Percentiles rank a stretch among this genome's conserved stretches.
These are phyloP conservation scores for Cheumatopsyche charites DNA, from an alignment of 1,140 invertebrate genomes.

Conservation along the genomic window DNA sequence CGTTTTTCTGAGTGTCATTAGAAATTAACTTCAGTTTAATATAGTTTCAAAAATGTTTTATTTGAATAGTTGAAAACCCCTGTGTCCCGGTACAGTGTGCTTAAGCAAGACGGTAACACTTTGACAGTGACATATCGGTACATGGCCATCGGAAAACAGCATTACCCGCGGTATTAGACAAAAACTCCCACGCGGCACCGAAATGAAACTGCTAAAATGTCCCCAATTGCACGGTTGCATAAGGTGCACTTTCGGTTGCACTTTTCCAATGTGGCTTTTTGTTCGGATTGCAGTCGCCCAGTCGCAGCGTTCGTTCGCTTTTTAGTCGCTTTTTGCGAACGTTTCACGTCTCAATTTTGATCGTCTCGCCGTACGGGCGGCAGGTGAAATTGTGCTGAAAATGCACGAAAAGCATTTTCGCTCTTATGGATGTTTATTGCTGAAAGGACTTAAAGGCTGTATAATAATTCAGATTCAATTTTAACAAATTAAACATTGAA, in stretches of 20 bases:
- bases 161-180: conserved; percentile 49
- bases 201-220: neutral
- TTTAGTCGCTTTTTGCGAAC: conserved; percentile 28
- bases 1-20: no score
- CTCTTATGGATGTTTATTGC: no score
- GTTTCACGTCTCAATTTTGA: conserved; percentile 32
- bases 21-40: no score
- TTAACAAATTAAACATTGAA: no score
- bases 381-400: conserved; percentile 14
- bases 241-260: neutral
- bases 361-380: neutral
- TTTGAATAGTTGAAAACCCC: conserved; percentile 40
- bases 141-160: conserved; percentile 49
- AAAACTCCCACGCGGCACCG: conserved; percentile 42
- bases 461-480: no score
- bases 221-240: neutral
- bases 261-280: neutral
- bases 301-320: conserved; percentile 9
- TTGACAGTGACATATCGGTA: conserved; percentile 49
- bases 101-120: conserved; percentile 42
- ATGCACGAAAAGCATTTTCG: no score
- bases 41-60: no score
- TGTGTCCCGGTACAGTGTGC: conserved; percentile 21
- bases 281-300: conserved; percentile 19
- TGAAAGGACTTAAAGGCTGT: no score